Conservation (phyloP, 2,888 invertebrate species). For the Eristalis arbustorum region DNA sequence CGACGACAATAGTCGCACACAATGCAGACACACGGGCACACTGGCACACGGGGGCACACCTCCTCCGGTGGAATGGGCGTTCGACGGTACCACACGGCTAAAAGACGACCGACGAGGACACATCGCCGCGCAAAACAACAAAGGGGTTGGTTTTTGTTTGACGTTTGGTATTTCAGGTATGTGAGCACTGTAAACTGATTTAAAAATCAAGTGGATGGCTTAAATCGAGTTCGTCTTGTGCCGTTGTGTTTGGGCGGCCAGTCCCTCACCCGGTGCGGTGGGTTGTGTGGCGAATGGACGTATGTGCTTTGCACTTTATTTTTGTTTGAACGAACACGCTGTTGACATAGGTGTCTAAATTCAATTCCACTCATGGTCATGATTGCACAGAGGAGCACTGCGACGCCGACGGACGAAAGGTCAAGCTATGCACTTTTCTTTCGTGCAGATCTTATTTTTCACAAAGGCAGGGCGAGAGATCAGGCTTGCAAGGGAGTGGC, state of each 20-base stretch:
- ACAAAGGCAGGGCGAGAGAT: too few species aligned
- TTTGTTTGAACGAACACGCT: too few species aligned
- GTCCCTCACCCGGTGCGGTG: neutral
- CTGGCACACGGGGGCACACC: neutral
- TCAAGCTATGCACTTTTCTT: too few species aligned
- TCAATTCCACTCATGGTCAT: too few species aligned
- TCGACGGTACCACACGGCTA: constrained; percentile 30
- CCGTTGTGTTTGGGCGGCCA: neutral
- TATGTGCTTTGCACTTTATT: too few species aligned
- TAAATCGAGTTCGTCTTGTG: constrained; percentile 6
- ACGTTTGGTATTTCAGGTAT: constrained; percentile 55
- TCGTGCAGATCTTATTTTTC: too few species aligned
- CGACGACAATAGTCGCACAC: constrained; percentile 57
- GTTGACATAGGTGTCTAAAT: too few species aligned
- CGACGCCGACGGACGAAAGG: too few species aligned
- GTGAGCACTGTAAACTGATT: constrained; percentile 58
- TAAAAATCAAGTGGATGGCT: constrained; percentile 62
- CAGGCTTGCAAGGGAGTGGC: too few species aligned
- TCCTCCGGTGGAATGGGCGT: neutral
- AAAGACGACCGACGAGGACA: constrained; percentile 34
- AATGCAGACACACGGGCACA: constrained; percentile 44
- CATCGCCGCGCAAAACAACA: constrained; percentile 46
- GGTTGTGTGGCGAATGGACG: too few species aligned
- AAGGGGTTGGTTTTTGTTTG: constrained; percentile 57
- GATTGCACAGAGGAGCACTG: too few species aligned